Evolutionary conservation across 2,113 vertebrate genomes (phyloP), one percentile per base, ranked within the genome.

Genomic region (Tenrec ecaudatus): DNA sequence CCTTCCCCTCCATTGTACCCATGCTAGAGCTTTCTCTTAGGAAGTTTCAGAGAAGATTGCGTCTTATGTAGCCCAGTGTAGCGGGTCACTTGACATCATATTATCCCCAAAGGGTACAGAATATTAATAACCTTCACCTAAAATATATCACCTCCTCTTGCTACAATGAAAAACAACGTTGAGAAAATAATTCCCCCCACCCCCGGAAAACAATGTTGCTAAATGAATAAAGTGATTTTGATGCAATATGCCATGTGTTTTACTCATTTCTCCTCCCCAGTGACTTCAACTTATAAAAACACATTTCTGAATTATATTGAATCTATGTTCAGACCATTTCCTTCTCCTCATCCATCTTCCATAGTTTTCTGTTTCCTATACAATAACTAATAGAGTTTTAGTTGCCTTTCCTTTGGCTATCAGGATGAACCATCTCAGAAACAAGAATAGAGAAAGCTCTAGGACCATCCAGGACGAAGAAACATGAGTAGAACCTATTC

Each of bases 61-160:
- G 16, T 33, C 6, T 71, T n/a, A n/a, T 60, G 4, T 66, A 6
- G 7, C 16, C 76, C 53, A 36, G 14, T 25, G 31, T 2, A 89
- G 7, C 3, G 9, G 0, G 3, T 19, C 2, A 17, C 9, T 69
- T 29, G 0, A 73, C 15, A n/a, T 3, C 47, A 17, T 19, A 36
- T 73, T 53, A n/a, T 20, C 29, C 7, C 47, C 14, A 9, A 10
- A 14, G 1, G 20, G 0, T 9, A 40, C 60, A 2, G n/a, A 76
- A 58, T 6, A 43, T 47, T 4, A 64, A 14, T 2, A 43, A 31
- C 16, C 3, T n/a, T 88, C 60, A 6, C 9, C n/a, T 0, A 4
- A 64, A 91, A 86, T 2, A 53, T 33, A 57, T 23, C 22, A 68
- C 5, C 2, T 71, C 20, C 5, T 53, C 38, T 58, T 25, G 2